Percentiles rank a stretch among this genome's conserved stretches.
Evolutionary conservation across 1,140 invertebrate genomes (phyloP).

Genomic region (Aphelenchoides besseyi): DNA sequence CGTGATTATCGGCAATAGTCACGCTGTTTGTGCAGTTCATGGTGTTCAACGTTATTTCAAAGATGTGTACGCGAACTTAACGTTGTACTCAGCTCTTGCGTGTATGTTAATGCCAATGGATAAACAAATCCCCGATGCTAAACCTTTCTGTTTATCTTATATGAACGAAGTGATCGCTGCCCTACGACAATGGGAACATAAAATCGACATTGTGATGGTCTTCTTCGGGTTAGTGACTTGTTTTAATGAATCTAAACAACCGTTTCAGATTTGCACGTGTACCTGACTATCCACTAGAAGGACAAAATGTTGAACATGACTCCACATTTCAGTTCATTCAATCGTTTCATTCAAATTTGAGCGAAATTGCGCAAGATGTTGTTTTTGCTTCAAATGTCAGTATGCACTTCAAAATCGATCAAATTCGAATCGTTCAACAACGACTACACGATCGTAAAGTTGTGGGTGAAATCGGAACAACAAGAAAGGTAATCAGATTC

Average conservation of each 20-base stretch:
- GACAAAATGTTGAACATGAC: neutral
- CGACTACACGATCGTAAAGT: neutral
- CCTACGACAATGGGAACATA: neutral
- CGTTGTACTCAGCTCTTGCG: neutral
- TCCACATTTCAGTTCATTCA: slow-evolving; percentile 2
- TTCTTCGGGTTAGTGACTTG: slow-evolving; percentile 9
- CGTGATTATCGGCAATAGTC: neutral
- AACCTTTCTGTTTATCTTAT: neutral
- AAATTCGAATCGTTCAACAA: neutral
- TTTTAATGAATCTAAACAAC: neutral
- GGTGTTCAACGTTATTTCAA: neutral
- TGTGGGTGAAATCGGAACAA: slow-evolving; percentile 2
- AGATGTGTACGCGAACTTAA: neutral
- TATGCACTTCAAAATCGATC: neutral
- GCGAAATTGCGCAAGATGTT: neutral
- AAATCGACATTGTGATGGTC: neutral
- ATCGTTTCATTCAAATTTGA: slow-evolving; percentile 4
- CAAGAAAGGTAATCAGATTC: neutral
- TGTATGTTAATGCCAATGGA: neutral
- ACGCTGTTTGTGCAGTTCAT: neutral
- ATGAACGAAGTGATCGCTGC: slow-evolving; percentile 1
- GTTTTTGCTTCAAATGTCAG: neutral
- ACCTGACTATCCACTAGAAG: neutral
- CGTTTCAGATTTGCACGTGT: neutral
- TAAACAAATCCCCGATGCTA: neutral